Conservation (phyloP, 2,888 invertebrate genomes). For the Acrobasis consociella region DNA sequence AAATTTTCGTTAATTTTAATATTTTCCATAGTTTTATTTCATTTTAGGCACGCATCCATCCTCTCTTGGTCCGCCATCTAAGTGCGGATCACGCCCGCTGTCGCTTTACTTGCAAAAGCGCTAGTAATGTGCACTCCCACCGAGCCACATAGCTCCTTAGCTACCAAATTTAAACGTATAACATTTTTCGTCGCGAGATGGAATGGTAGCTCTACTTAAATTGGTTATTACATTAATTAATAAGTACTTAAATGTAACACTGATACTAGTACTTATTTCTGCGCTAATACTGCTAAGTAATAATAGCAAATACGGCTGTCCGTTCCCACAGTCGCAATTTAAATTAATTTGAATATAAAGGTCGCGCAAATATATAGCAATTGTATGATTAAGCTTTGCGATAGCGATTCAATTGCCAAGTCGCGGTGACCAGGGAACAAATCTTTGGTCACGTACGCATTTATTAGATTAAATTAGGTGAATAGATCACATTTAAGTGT, state of each 20-base stretch:
- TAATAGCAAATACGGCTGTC: slow-evolving; percentile 26
- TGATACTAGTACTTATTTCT: no score
- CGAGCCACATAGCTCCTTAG: no score
- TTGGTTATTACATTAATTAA: slow-evolving; percentile 22
- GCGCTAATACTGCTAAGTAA: neutral
- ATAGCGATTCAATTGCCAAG: slow-evolving; percentile 17
- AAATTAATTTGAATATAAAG: slow-evolving; percentile 42
- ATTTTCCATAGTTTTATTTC: no score
- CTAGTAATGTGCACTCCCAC: no score
- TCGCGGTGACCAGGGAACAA: slow-evolving; percentile 9
- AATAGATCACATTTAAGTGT: neutral
- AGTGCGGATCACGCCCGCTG: no score
- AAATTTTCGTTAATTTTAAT: no score
- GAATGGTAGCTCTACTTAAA: slow-evolving; percentile 21
- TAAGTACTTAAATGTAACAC: slow-evolving; percentile 20
- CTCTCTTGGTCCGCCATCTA: no score
- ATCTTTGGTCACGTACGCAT: slow-evolving; percentile 15
- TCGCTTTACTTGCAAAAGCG: no score
- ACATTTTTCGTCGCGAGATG: neutral
- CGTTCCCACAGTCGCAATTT: slow-evolving; percentile 48
- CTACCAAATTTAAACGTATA: no score
- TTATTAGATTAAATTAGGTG: slow-evolving; percentile 5
- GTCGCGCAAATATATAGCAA: slow-evolving; percentile 34
- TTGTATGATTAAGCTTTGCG: slow-evolving; percentile 29
- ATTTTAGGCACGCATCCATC: no score